These are phyloP conservation scores for Pseudochirops corinnae DNA, from an alignment of 2,797 vertebrate species.

Conservation along the genomic window DNA sequence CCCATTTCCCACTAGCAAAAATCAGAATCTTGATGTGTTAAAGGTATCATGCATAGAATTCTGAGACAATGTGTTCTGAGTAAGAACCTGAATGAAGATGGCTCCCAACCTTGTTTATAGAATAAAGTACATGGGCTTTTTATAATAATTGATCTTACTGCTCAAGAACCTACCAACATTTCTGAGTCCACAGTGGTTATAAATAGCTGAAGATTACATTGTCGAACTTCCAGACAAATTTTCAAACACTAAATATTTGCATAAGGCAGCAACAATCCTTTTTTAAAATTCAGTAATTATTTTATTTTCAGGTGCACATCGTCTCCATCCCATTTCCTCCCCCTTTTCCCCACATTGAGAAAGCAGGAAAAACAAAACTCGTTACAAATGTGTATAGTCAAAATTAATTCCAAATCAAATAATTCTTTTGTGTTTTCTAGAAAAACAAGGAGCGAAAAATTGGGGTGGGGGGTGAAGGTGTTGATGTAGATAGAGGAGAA, in stretches of 20 bases:
- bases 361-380: conserved; percentile 2
- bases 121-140: not conserved
- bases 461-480: too few relatives aligned
- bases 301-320: not conserved
- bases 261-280: not conserved
- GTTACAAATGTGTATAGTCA: not conserved
- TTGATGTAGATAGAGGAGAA: not conserved
- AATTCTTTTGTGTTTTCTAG: conserved; percentile 40
- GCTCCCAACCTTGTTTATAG: not conserved
- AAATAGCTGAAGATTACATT: not conserved
- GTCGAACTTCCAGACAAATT: not conserved
- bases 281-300: not conserved
- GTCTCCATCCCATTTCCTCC: not conserved
- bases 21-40: not conserved
- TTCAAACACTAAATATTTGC: not conserved
- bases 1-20: not conserved
- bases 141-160: conserved; percentile 27
- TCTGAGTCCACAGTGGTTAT: not conserved
- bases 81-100: not conserved
- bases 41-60: conserved; percentile 48
- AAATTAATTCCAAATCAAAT: conserved; percentile 31
- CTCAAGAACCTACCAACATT: not conserved
- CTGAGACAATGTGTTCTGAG: conserved; percentile 37
- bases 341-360: not conserved
- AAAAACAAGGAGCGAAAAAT: conserved; percentile 33